These are phyloP conservation scores for Sthenelais limicola DNA, from an alignment of 2,888 invertebrate species.

Conservation along the genomic window DNA sequence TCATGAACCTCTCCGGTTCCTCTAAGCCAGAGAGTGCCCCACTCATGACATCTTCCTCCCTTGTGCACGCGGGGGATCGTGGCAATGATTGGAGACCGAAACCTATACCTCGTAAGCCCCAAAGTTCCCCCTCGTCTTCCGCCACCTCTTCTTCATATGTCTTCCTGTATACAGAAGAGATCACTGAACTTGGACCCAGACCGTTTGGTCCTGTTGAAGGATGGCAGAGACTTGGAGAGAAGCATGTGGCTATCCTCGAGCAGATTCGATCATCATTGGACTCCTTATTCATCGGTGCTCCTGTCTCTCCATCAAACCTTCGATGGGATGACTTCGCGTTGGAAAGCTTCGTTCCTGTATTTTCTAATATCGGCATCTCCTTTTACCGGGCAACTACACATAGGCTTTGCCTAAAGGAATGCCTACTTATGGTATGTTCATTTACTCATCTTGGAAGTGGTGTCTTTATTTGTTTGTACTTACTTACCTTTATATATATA, in stretches of 20 bases:
- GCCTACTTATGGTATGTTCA: conserved; percentile 25
- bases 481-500: too few relatives aligned
- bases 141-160: conserved; percentile 25
- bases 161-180: conserved; percentile 21
- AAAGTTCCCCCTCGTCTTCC: conserved; percentile 14
- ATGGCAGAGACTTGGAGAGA: conserved; percentile 12
- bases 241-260: conserved; percentile 21
- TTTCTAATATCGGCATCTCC: conserved; percentile 11
- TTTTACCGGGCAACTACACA: conserved; percentile 28
- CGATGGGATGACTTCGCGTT: conserved; percentile 28
- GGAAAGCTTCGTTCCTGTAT: conserved; percentile 31
- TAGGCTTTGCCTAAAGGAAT: conserved; percentile 17
- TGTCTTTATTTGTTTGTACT: too few relatives aligned
- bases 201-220: conserved; percentile 12
- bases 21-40: neutral
- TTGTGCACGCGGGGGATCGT: neutral
- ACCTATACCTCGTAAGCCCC: conserved; percentile 20
- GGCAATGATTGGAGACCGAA: conserved; percentile 11
- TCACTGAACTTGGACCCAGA: neutral
- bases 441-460: too few relatives aligned
- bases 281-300: conserved; percentile 26
- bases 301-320: conserved; percentile 3
- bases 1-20: conserved; percentile 35
- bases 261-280: conserved; percentile 26
- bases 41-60: neutral